Evolutionary conservation across 2,113 vertebrate genomes (phyloP).

Genomic region (Nothocercus nigrocapillus): DNA sequence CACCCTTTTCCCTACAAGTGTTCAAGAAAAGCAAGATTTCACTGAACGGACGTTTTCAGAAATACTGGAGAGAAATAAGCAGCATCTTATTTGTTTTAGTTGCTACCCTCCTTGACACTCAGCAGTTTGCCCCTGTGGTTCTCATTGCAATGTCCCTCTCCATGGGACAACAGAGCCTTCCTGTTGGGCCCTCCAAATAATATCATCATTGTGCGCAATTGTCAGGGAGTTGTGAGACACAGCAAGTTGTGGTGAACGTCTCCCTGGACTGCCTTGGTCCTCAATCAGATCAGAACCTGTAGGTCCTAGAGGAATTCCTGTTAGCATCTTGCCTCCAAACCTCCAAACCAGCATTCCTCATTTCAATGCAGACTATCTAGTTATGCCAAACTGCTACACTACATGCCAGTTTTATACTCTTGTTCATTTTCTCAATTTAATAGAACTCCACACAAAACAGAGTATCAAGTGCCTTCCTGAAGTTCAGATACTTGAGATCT

Average conservation of each 20-base stretch:
- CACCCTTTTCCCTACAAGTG: background rate
- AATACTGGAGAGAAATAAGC: background rate
- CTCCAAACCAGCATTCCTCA: background rate
- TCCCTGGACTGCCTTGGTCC: background rate
- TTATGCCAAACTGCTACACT: background rate
- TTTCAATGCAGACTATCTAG: background rate
- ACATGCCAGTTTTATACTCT: background rate
- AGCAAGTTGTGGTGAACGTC: background rate
- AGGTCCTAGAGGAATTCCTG: background rate
- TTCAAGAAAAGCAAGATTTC: background rate
- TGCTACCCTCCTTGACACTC: accelerated
- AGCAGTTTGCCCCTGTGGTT: background rate
- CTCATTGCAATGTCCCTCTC: background rate
- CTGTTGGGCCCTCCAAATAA: background rate
- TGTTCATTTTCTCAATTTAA: background rate
- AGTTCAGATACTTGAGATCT: background rate
- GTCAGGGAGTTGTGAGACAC: background rate
- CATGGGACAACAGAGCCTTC: background rate
- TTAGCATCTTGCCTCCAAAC: background rate
- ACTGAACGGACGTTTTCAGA: background rate
- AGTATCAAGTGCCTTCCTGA: background rate
- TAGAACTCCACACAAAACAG: background rate
- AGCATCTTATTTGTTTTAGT: background rate
- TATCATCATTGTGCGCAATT: accelerated
- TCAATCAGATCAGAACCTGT: background rate